Conservation (phyloP, 2,888 invertebrate species). For the Lymantria dispar region DNA sequence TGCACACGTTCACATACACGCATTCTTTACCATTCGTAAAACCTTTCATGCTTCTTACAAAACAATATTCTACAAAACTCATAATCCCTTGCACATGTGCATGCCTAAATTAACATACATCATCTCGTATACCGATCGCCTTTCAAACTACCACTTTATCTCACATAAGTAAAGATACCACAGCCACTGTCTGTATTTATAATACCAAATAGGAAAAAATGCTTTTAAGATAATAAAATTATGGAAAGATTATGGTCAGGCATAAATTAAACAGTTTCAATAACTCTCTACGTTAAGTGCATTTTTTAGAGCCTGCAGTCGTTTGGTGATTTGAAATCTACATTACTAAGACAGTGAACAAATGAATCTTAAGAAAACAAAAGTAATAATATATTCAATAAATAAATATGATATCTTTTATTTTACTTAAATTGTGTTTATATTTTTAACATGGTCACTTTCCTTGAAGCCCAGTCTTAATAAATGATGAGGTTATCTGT, state of each 20-base stretch:
- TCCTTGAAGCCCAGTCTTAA: neutral
- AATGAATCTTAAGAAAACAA: slow-evolving; percentile 3
- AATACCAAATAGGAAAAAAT: slow-evolving; percentile 82
- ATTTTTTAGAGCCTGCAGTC: slow-evolving; percentile 44
- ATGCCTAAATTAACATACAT: slow-evolving; percentile 79
- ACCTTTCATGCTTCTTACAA: slow-evolving; percentile 68
- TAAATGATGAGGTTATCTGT: neutral
- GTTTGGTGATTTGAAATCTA: slow-evolving; percentile 17
- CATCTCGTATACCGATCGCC: slow-evolving; percentile 59
- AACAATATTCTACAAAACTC: slow-evolving; percentile 78
- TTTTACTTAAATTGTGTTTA: slow-evolving; percentile 7
- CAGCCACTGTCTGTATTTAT: slow-evolving; percentile 83
- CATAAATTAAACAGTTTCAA: slow-evolving; percentile 61
- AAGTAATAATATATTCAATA: slow-evolving; percentile 4
- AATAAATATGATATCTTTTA: slow-evolving; percentile 12
- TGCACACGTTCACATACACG: slow-evolving; percentile 47
- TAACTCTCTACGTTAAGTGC: slow-evolving; percentile 69
- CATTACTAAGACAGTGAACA: slow-evolving; percentile 14
- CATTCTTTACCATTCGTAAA: slow-evolving; percentile 51
- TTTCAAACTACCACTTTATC: slow-evolving; percentile 66
- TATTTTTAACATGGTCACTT: neutral
- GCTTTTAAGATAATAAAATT: slow-evolving; percentile 72
- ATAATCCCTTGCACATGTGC: slow-evolving; percentile 81
- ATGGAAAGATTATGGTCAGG: slow-evolving; percentile 74
- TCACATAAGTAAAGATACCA: slow-evolving; percentile 81